phyloP scores from a whole-genome alignment of 2,888 invertebrate genomes.

The Mesorhabditis belari region DNA sequence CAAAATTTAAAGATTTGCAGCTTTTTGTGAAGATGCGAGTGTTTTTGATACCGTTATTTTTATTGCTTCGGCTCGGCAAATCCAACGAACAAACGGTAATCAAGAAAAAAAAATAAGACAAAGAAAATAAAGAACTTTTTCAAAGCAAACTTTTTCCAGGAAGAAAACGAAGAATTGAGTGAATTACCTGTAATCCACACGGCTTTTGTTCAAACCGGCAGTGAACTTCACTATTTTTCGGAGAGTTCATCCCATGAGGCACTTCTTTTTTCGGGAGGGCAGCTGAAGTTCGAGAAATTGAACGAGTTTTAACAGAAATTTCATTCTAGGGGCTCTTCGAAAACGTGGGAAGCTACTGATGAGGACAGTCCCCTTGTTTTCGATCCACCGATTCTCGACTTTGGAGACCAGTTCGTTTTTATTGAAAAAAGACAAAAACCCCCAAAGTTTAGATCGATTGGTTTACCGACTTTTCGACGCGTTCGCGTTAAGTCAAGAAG shows the following conservation, averaged over 20 bases:
- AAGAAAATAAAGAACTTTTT: too few species aligned
- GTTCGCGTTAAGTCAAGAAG: slow-evolving; percentile 19
- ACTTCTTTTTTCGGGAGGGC: slow-evolving; percentile 7
- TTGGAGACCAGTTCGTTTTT: slow-evolving; percentile 23
- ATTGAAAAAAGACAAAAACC: not conserved
- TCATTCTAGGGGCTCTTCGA: not conserved
- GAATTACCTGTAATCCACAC: slow-evolving; percentile 54
- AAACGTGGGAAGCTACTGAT: not conserved
- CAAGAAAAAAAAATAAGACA: too few species aligned
- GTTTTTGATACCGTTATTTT: not conserved
- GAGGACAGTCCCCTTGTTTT: slow-evolving; percentile 19
- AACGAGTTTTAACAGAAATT: not conserved
- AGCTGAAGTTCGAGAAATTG: slow-evolving; percentile 1
- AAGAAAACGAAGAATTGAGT: slow-evolving; percentile 1
- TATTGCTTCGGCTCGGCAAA: not conserved
- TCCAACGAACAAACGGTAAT: not conserved
- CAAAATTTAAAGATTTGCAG: too few species aligned
- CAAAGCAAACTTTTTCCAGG: too few species aligned
- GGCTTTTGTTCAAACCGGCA: slow-evolving; percentile 70
- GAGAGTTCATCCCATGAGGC: slow-evolving; percentile 52
- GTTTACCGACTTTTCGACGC: slow-evolving; percentile 14
- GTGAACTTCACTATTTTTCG: slow-evolving; percentile 67
- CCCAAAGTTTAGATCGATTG: slow-evolving; percentile 18
- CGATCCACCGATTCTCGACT: slow-evolving; percentile 31
- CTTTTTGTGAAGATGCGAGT: not conserved